A percentile compares a stretch with the other conserved stretches of the same genome.
These are phyloP conservation scores for Arbacia lixula DNA, from an alignment of 53 echinoderm and acorn worm species.

Conservation along the genomic window DNA sequence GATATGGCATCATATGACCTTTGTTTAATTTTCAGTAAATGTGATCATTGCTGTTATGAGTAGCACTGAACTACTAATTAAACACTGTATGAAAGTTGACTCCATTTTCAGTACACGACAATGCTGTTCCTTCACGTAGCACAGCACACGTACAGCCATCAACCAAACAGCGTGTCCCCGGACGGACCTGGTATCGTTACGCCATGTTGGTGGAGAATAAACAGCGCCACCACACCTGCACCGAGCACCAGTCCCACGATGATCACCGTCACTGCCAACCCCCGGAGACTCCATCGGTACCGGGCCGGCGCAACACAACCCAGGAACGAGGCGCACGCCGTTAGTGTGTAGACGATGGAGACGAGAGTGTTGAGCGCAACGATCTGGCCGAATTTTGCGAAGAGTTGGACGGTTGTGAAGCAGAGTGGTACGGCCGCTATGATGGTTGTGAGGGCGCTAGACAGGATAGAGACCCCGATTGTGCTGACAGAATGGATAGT, in stretches of 20 bases:
- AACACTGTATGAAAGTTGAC: not conserved
- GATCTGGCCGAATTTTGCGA: constrained; percentile 97
- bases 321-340: constrained; percentile 85
- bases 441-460: constrained; percentile 94
- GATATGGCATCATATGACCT: too few relatives aligned
- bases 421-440: constrained; percentile 93
- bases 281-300: constrained; percentile 81
- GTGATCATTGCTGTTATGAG: too few relatives aligned
- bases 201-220: constrained; percentile 60
- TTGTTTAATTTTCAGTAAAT: too few relatives aligned
- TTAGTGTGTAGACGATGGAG: constrained; percentile 90
- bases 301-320: constrained; percentile 78
- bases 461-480: constrained; percentile 95
- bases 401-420: constrained; percentile 91
- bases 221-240: constrained; percentile 55
- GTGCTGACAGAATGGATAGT: constrained; percentile 84
- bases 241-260: constrained; percentile 67
- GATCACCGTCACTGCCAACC: constrained; percentile 75
- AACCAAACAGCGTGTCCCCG: constrained; percentile 76
- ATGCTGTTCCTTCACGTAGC: too few relatives aligned
- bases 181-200: constrained; percentile 90
- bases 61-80: too few relatives aligned
- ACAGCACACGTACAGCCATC: too few relatives aligned
- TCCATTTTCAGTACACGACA: not conserved
- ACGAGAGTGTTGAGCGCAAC: constrained; percentile 95